Conservation (phyloP, 1,140 invertebrate genomes). For the Charaxes varanes region DNA sequence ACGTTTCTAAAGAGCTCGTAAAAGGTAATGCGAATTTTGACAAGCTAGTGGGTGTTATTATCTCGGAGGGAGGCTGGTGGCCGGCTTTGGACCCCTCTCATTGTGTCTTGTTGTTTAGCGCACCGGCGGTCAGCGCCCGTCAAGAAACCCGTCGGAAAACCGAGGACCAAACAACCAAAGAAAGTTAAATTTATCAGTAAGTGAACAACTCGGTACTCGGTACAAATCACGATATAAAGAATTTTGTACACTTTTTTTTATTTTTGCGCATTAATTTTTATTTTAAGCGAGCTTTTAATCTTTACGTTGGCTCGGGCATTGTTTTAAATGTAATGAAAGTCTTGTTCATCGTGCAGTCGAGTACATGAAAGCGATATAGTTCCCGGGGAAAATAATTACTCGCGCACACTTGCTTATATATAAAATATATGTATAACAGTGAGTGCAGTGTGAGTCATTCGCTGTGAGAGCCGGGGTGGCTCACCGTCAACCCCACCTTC, state of each 20-base stretch:
- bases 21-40: no score
- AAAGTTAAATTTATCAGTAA: conserved; percentile 93
- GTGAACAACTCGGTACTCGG: conserved; percentile 68
- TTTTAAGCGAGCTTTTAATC: conserved; percentile 8
- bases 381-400: conserved; percentile 24
- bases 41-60: conserved; percentile 26
- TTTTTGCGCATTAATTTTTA: conserved; percentile 4
- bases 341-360: conserved; percentile 4
- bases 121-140: conserved; percentile 81
- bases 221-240: neutral
- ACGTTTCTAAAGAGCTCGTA: no score
- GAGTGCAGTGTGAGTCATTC: conserved; percentile 29
- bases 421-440: conserved; percentile 2
- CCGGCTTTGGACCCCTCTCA: conserved; percentile 23
- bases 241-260: conserved; percentile 6
- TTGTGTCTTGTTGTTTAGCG: conserved; percentile 49
- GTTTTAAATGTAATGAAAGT: conserved; percentile 4
- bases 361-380: conserved; percentile 17
- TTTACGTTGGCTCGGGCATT: conserved; percentile 7
- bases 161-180: conserved; percentile 87
- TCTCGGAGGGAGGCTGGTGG: conserved; percentile 24
- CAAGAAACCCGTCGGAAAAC: conserved; percentile 83
- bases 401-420: conserved; percentile 10
- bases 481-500: conserved; percentile 11
- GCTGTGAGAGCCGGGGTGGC: conserved; percentile 18